Conservation (phyloP, 2,888 invertebrate species). For the Thecophora atra region DNA sequence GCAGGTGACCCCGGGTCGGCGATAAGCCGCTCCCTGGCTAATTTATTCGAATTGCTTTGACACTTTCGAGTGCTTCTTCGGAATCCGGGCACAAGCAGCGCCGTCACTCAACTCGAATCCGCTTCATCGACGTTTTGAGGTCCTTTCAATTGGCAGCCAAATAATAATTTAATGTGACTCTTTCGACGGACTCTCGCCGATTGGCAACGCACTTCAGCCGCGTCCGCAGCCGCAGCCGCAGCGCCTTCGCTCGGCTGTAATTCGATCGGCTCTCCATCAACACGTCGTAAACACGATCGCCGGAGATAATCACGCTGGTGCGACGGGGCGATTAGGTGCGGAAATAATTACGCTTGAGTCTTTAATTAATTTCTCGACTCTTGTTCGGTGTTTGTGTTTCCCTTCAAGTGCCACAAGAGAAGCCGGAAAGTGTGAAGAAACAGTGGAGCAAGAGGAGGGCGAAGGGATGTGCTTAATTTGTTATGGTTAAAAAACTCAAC, state of each 20-base stretch:
- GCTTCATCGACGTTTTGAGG: neutral
- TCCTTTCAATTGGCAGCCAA: no score
- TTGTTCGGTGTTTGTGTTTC: conserved; percentile 9
- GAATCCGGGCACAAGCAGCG: no score
- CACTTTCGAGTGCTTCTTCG: conserved; percentile 26
- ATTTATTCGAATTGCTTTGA: conserved; percentile 26
- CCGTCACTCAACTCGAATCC: no score
- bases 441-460: neutral
- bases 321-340: conserved; percentile 24
- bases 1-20: no score
- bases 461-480: conserved; percentile 49
- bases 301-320: conserved; percentile 7
- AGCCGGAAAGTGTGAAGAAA: neutral
- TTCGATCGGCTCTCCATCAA: conserved; percentile 42
- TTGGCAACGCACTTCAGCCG: conserved; percentile 6
- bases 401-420: neutral
- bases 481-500: conserved; percentile 46
- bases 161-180: no score
- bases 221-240: no score
- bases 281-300: conserved; percentile 45
- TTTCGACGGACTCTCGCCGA: no score
- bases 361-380: conserved; percentile 27
- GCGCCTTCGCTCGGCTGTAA: conserved; percentile 10
- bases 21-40: neutral
- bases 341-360: conserved; percentile 12